These are phyloP conservation scores for Drosophila emarginata DNA, from an alignment of 2,888 invertebrate genomes.

Conservation along the genomic window DNA sequence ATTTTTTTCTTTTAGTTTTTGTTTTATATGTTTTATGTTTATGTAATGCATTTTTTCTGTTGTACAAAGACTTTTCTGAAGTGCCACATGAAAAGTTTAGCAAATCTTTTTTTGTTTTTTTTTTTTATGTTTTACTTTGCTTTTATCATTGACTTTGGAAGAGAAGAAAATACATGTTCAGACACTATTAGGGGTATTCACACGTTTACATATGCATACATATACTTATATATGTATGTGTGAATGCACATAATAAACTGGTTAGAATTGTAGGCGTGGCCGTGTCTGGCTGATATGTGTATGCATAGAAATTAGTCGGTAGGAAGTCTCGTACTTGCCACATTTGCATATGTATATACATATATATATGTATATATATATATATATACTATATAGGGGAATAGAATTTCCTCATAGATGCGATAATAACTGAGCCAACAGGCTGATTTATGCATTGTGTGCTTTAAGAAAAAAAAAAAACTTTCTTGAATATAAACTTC, in stretches of 20 bases:
- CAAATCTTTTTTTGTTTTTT: background rate
- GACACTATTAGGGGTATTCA: background rate
- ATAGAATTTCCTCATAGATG: constrained; percentile 37
- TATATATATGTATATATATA: constrained; percentile 21
- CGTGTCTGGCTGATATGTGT: constrained; percentile 23
- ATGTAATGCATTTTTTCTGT: constrained; percentile 3
- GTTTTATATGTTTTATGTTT: background rate
- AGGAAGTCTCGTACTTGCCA: constrained; percentile 14
- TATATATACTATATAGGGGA: constrained; percentile 12
- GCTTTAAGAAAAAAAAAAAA: constrained; percentile 38
- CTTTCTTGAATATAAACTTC: constrained; percentile 37
- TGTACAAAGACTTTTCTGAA: background rate
- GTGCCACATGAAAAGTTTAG: background rate
- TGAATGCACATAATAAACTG: constrained; percentile 66
- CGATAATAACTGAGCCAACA: constrained; percentile 67
- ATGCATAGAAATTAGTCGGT: constrained; percentile 7
- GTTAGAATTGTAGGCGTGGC: constrained; percentile 45
- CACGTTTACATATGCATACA: constrained; percentile 41
- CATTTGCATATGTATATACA: constrained; percentile 19
- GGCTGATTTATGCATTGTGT: constrained; percentile 65
- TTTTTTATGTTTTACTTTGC: background rate
- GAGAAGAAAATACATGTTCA: background rate
- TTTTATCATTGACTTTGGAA: constrained; percentile 2
- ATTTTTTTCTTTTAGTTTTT: background rate
- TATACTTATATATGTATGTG: constrained; percentile 58